Evolutionary conservation across 2,888 invertebrate species (phyloP), one percentile per base, ranked within the genome.

Genomic region (Campopleginae sp.): DNA sequence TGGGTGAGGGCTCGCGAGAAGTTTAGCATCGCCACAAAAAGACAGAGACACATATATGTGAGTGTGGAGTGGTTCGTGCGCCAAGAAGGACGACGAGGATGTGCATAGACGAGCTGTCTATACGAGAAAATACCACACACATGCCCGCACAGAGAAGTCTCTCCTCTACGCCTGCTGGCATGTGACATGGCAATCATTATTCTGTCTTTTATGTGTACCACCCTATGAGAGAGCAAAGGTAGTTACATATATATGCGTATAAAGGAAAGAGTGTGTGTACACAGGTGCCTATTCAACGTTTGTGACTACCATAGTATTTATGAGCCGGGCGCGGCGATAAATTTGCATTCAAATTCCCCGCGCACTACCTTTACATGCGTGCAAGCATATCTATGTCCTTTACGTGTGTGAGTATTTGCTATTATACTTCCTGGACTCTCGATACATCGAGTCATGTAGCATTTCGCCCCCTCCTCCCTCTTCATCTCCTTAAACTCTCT

Each of bases 221-320:
- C 82, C 76, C 79, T 44, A 70, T 48, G 76, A 54, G 58, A 58
- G 80, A 80, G 65, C 65, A 14, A 63, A 63, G 54, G 19, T 71
- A 79, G 33, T 48, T 42, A 46, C 17, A 61, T 66, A 51, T 27
- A 70, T 17, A 8, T 38, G 8, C 12, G 42, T 23, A 58, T 23
- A 27, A 1, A 48, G 27, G 66, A 12, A n/a, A 23, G 46, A 33
- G 65, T 51, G 63, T 85, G 72, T 85, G 51, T 77, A 84, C 75
- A 80, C 86, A 88, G 88, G 88, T 88, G 88, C 86, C 72, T 85
- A 85, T 88, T 86, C 84, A 86, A 83, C 84, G 86, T 87, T 88
- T 86, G 81, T 86, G 88, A 88, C 86, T 89, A 85, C 76, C 66
- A 82, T 80, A 74, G 90, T 89, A 88, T 89, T 90, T 89, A 88